Percentiles rank a stretch among this genome's conserved stretches.
Evolutionary conservation across 2,888 invertebrate species (phyloP).

Genomic region (Alsophila aescularia): DNA sequence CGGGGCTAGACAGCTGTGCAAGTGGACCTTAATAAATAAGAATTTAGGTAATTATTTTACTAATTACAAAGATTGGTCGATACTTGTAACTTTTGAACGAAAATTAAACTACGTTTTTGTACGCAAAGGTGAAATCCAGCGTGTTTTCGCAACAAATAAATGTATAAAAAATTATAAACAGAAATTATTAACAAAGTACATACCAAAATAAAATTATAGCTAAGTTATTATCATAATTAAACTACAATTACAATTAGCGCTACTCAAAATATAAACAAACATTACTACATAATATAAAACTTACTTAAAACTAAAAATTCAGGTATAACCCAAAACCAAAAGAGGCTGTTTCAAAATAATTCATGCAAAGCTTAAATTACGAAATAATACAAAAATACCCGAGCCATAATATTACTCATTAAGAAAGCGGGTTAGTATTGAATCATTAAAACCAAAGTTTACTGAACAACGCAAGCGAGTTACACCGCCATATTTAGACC

Average conservation of each 20-base stretch:
- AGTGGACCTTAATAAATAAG: too few species aligned
- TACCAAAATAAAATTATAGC: background rate
- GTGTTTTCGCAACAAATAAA: too few species aligned
- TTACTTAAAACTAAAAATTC: conserved; percentile 33
- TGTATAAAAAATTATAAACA: too few species aligned
- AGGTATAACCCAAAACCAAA: conserved; percentile 68
- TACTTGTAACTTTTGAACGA: too few species aligned
- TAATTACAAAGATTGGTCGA: too few species aligned
- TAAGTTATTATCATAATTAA: background rate
- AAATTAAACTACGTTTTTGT: too few species aligned
- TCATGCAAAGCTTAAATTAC: conserved; percentile 68
- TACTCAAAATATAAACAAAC: conserved; percentile 1
- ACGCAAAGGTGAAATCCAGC: too few species aligned
- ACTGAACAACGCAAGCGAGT: conserved; percentile 21
- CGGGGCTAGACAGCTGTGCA: too few species aligned
- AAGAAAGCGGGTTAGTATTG: conserved; percentile 24
- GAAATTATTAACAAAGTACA: too few species aligned
- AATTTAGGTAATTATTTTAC: too few species aligned
- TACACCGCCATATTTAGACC: conserved; percentile 19
- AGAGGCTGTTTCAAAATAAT: conserved; percentile 82
- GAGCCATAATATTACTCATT: conserved; percentile 16
- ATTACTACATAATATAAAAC: conserved; percentile 13
- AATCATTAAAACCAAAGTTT: conserved; percentile 20
- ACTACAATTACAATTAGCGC: background rate
- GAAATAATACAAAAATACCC: conserved; percentile 15